A percentile compares a stretch with the other conserved stretches of the same genome.
phyloP scores from a whole-genome alignment of 2,797 vertebrate species.

The Pseudopleuronectes americanus region DNA sequence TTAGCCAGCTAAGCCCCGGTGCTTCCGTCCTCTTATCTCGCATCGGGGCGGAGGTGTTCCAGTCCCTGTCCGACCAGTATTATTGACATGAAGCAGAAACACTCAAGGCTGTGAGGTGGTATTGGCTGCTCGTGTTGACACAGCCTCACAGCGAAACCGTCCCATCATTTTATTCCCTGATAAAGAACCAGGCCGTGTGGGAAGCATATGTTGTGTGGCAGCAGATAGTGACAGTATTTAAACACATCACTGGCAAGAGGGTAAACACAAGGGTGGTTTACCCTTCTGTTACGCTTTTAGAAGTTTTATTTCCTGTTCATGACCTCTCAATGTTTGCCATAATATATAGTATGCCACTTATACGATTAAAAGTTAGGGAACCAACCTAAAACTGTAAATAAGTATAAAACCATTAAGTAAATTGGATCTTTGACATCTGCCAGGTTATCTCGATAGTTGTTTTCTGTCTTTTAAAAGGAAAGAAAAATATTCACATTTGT shows the following conservation, averaged over 20 bases:
- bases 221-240: not conserved
- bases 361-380: not conserved
- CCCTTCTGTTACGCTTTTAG: too few relatives aligned
- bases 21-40: constrained; percentile 71
- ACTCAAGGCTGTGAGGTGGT: constrained; percentile 10
- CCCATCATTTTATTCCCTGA: not conserved
- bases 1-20: constrained; percentile 72
- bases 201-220: constrained; percentile 13
- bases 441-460: not conserved
- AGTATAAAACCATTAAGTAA: not conserved
- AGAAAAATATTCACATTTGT: not conserved
- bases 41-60: constrained; percentile 32
- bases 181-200: not conserved
- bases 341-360: not conserved
- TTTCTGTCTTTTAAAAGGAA: not conserved
- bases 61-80: constrained; percentile 16
- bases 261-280: not conserved
- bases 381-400: not conserved
- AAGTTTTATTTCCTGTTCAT: not conserved
- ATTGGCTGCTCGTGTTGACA: constrained; percentile 39
- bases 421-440: not conserved
- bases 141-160: constrained; percentile 39
- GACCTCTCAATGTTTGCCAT: not conserved
- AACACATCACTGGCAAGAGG: not conserved
- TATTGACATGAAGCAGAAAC: constrained; percentile 31